These are phyloP conservation scores for Prunella himalayana DNA, from an alignment of 2,113 vertebrate genomes.

Conservation along the genomic window DNA sequence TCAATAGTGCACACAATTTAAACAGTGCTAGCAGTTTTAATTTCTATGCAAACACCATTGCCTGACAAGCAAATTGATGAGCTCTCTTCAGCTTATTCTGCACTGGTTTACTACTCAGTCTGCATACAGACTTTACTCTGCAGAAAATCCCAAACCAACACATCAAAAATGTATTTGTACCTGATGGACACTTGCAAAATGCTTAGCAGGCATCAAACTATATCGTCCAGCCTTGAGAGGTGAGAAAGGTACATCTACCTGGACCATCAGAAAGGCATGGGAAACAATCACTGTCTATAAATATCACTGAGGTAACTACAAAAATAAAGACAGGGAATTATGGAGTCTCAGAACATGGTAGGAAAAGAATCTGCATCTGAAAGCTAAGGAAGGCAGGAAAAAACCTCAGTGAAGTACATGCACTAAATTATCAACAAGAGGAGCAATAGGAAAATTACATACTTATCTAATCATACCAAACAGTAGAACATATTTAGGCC, in stretches of 20 bases:
- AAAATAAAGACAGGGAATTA: background rate
- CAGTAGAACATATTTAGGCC: background rate
- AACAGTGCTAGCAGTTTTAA: background rate
- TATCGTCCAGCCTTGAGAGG: background rate
- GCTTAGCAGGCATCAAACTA: background rate
- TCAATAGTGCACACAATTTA: background rate
- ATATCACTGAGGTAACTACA: background rate
- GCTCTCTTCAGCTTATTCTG: background rate
- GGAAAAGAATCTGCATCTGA: background rate
- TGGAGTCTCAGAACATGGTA: background rate
- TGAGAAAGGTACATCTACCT: background rate
- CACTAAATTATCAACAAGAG: background rate
- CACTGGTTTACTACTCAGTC: background rate
- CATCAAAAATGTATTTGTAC: background rate
- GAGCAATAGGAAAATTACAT: background rate
- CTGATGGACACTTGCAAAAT: background rate
- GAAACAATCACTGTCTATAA: background rate
- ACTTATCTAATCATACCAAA: background rate
- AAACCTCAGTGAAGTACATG: background rate
- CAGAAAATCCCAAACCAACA: background rate
- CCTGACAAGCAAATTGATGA: background rate
- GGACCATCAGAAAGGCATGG: background rate
- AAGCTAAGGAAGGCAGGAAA: background rate
- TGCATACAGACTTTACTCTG: background rate
- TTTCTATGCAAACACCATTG: background rate